phyloP scores from a whole-genome alignment of 2,888 invertebrate species.

The Baronia brevicornis region DNA sequence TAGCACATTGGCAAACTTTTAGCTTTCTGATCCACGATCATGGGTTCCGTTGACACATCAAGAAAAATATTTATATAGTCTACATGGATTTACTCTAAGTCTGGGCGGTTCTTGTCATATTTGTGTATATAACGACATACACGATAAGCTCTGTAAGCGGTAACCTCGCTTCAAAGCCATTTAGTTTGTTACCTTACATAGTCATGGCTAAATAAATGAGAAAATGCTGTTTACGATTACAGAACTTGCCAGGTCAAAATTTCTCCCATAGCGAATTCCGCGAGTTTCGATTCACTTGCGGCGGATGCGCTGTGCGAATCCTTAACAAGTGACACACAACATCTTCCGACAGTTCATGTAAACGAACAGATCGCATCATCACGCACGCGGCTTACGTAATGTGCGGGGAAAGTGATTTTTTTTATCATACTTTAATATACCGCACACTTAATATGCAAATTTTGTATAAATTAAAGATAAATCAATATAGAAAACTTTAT shows the following conservation, averaged over 20 bases:
- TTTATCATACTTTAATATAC: slow-evolving; percentile 36
- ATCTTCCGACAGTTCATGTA: slow-evolving; percentile 47
- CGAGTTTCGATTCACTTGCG: slow-evolving; percentile 12
- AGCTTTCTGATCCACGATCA: no score
- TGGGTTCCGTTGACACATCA: no score
- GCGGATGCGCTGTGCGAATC: slow-evolving; percentile 29
- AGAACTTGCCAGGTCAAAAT: slow-evolving; percentile 6
- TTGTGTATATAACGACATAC: no score
- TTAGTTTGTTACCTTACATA: no score
- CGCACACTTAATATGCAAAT: slow-evolving; percentile 10
- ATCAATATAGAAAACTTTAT: slow-evolving; percentile 19
- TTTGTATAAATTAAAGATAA: slow-evolving; percentile 24
- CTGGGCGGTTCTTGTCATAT: no score
- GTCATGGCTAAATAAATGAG: no score
- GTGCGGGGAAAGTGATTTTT: slow-evolving; percentile 58
- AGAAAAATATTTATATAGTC: no score
- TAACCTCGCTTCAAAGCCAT: no score
- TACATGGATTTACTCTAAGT: no score
- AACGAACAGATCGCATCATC: slow-evolving; percentile 53
- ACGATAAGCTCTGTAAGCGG: no score
- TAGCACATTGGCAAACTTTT: no score
- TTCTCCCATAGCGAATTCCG: slow-evolving; percentile 25
- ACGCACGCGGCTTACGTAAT: slow-evolving; percentile 49
- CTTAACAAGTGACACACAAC: slow-evolving; percentile 46
- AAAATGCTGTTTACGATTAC: no score